Evolutionary conservation across 2,888 invertebrate species (phyloP), one percentile per base, ranked within the genome.

Genomic region (Andrena flavipes): DNA sequence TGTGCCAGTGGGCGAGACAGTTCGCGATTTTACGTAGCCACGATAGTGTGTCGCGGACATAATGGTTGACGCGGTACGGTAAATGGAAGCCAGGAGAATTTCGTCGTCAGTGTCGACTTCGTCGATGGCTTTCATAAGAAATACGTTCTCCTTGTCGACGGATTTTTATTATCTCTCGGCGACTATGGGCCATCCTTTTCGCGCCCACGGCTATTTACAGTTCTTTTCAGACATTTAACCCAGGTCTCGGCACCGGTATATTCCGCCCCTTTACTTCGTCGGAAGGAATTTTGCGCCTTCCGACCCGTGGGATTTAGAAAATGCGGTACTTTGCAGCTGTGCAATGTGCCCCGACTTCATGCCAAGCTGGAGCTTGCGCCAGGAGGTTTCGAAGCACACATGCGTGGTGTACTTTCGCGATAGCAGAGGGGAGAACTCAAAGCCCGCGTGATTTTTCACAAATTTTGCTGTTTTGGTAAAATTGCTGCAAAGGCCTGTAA

Each of bases 271-370:
- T 69, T 81, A 73, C 67, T 85, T 81, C 74, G 81, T 82, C 76
- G 75, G 82, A 70, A 64, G 76, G 79, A 86, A 87, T 90, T 85
- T 88, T 80, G 78, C 77, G 72, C 73, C 73, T 85, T 86, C 71
- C 84, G 84, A 82, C 82, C 80, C 69, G 65, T 74, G 84, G 87
- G 85, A 89, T 90, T 89, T 88, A 81, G 88, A 86, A 90, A 90
- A 89, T 90, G 86, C 87, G 82, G 84, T 87, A 77, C 87, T 85
- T 88, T 82, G 86, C 87, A 87, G 85, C 84, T 80, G 78, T 84
- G 76, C 86, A 71, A 80, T 84, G 84, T 87, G 83, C 70, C 68
- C 54, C 79, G 48, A 70, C 76, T 78, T 71, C 71, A 75, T 74
- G 70, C 76, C 49, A 85, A 80, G 76, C 56, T 70, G 63, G 80